Evolutionary conservation across 1,140 invertebrate genomes (phyloP), one percentile per base, ranked within the genome.

Genomic region (Mya arenaria): DNA sequence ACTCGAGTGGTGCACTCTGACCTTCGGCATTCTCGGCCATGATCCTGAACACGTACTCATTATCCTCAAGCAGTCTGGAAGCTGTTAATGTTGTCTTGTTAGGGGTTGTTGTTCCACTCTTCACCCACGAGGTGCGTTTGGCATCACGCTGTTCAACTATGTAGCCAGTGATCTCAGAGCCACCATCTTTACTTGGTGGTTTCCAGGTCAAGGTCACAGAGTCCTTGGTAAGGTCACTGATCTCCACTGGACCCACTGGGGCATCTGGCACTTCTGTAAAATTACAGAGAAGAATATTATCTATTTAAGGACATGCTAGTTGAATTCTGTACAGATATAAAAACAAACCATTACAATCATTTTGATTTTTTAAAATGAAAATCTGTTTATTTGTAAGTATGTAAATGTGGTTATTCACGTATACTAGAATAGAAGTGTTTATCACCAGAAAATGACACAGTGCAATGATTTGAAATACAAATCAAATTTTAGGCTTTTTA

Each of bases 161-260:
- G 68, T 92, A 93, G 5, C 82, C 87, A 13, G 90, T 92, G 41
- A 93, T 86, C 32, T 91, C 87, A 37, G 90, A 88, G 23, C 98
- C 98, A 30, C 98, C 98, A 86, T 94, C 93, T 86, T 94, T 92
- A 36, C 96, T 97, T 3, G 99, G 98, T 87, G 98, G 97, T 90
- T 96, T 96, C 99, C 99, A 99, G 93, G 96, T 97, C 6, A 99
- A 93, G 0, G 97, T 98, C 23, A 99, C 99, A 10, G 97, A 98
- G 91, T 99, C 97, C 1, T 97, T 97, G 17, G 97, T 98, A 77
- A 99, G 97, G 88, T 99, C 98, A 34, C 95, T 96, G 0, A 97
- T 96, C 92, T 90, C 87, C 41, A 93, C 79, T 95, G 95, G 19
- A 97, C 95, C 93, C 97, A 97, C 95, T 63, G 98, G 98, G 89